A percentile compares a stretch with the other conserved stretches of the same genome.
Conservation (phyloP, 2,888 invertebrate genomes). For the Hemithea aestivaria region DNA sequence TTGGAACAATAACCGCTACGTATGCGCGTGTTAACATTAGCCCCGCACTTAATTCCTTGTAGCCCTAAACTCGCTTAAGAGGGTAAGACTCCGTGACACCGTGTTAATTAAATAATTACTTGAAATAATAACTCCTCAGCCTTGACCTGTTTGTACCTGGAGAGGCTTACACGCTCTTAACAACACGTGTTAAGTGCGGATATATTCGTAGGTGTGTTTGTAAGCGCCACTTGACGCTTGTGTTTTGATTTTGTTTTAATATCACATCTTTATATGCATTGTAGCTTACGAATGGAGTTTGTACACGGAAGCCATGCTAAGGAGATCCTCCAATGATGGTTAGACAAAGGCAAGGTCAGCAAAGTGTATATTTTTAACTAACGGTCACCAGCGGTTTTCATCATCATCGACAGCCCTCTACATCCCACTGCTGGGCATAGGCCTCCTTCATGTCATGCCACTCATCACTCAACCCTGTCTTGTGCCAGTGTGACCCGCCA, state of each 20-base stretch:
- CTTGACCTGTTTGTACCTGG: constrained; percentile 28
- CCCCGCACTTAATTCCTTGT: constrained; percentile 74
- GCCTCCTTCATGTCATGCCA: too few species aligned
- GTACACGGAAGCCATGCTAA: too few species aligned
- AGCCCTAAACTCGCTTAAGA: constrained; percentile 74
- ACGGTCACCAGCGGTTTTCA: too few species aligned
- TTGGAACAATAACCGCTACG: constrained; percentile 65
- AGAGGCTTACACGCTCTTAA: constrained; percentile 24
- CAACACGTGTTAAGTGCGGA: constrained; percentile 11
- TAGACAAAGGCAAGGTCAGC: too few species aligned
- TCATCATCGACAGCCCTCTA: too few species aligned
- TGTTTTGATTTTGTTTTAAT: constrained; percentile 1
- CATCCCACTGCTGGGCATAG: too few species aligned
- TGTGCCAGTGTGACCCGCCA: too few species aligned
- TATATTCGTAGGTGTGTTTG: constrained; percentile 1
- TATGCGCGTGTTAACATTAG: constrained; percentile 76
- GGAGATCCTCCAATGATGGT: too few species aligned
- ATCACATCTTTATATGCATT: background rate
- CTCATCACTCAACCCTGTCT: too few species aligned
- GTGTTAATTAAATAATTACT: constrained; percentile 79
- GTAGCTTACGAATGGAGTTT: too few species aligned
- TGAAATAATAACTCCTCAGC: constrained; percentile 70
- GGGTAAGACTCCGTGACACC: constrained; percentile 70
- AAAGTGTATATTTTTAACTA: too few species aligned
- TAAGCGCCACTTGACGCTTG: constrained; percentile 7